These are phyloP conservation scores for Brachyptera risi DNA, from an alignment of 2,888 invertebrate genomes.

Conservation along the genomic window DNA sequence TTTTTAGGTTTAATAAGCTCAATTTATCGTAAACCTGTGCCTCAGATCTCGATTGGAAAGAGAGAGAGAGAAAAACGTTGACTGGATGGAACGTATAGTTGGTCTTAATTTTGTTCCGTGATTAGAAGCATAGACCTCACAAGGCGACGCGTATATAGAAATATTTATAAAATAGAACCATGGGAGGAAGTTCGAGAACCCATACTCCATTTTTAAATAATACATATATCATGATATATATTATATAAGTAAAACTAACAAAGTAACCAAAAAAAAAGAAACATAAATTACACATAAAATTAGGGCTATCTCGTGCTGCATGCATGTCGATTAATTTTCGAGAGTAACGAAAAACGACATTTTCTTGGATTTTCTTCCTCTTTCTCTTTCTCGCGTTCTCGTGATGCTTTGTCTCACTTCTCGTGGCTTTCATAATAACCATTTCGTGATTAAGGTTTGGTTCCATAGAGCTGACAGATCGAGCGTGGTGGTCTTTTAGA, in stretches of 20 bases:
- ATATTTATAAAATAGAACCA: not conserved
- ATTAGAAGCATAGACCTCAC: not conserved
- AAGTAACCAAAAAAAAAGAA: not conserved
- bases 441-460: constrained; percentile 1
- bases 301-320: constrained; percentile 1
- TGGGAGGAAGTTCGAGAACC: not conserved
- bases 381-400: not conserved
- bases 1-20: constrained; percentile 2
- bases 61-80: too few relatives aligned
- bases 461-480: too few relatives aligned
- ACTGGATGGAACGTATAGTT: not conserved
- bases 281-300: not conserved
- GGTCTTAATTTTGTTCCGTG: not conserved
- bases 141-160: not conserved
- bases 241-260: not conserved
- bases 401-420: not conserved
- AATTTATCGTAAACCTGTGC: constrained; percentile 15
- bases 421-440: not conserved
- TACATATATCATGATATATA: not conserved
- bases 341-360: not conserved
- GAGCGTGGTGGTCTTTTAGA: not conserved
- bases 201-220: not conserved
- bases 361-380: not conserved
- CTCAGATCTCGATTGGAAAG: not conserved
- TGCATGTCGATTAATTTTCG: not conserved